These are phyloP conservation scores for Falco peregrinus DNA, from an alignment of 2,797 vertebrate species.

Conservation along the genomic window DNA sequence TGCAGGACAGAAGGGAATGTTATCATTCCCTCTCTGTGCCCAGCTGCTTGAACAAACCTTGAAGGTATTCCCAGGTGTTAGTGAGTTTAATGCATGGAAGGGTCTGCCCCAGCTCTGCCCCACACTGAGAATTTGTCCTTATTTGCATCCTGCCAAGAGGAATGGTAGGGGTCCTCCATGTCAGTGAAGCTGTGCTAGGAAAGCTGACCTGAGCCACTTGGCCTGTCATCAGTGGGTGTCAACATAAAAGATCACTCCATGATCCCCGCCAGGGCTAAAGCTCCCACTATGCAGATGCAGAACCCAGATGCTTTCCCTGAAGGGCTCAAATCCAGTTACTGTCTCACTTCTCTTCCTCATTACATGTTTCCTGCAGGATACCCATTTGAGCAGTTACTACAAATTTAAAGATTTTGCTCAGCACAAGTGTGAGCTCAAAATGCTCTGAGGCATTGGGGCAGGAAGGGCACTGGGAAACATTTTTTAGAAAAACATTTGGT, in stretches of 20 bases:
- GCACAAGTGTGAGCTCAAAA: background rate
- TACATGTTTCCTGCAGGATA: background rate
- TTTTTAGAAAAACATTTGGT: background rate
- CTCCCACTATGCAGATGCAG: background rate
- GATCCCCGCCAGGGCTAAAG: background rate
- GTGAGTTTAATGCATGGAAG: background rate
- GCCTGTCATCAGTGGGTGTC: background rate
- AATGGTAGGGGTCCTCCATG: background rate
- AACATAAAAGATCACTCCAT: background rate
- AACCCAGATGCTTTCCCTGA: background rate
- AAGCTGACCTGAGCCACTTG: background rate
- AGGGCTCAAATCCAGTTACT: background rate
- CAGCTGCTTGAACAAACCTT: background rate
- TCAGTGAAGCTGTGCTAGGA: background rate
- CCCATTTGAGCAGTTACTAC: background rate
- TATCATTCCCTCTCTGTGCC: background rate
- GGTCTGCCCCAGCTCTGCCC: background rate
- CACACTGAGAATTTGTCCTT: background rate
- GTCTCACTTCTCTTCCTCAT: background rate
- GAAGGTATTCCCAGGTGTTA: background rate
- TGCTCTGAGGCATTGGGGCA: background rate
- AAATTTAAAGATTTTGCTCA: background rate
- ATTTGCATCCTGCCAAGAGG: fast-evolving
- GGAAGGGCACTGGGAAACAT: background rate
- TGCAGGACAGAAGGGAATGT: background rate